Conservation (phyloP, 2,797 vertebrate genomes). For the Sebastes cheni region DNA sequence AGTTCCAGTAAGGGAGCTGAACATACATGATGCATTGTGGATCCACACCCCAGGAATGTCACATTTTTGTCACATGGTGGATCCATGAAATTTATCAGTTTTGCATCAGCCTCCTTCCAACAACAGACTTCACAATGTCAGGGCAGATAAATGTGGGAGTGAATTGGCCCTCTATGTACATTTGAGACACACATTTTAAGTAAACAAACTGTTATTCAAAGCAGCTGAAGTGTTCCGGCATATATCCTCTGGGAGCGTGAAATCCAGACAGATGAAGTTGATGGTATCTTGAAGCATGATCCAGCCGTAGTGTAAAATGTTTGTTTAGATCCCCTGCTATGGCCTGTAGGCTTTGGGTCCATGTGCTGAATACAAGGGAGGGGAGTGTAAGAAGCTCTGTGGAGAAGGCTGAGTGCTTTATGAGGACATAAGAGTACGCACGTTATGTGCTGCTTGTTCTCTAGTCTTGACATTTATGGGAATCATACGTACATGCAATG, state of each 20-base stretch:
- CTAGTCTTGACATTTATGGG: neutral
- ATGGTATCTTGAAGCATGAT: slow-evolving; percentile 61
- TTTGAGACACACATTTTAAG: slow-evolving; percentile 82
- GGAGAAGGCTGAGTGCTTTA: neutral
- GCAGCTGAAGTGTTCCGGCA: slow-evolving; percentile 82
- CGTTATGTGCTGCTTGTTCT: neutral
- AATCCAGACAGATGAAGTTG: slow-evolving; percentile 77
- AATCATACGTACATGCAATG: neutral
- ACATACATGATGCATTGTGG: slow-evolving; percentile 84
- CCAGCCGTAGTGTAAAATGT: slow-evolving; percentile 61
- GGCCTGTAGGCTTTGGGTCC: slow-evolving; percentile 21
- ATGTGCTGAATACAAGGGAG: slow-evolving; percentile 13
- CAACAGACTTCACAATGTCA: slow-evolving; percentile 85
- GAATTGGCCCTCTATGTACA: slow-evolving; percentile 83
- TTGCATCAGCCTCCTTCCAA: slow-evolving; percentile 88
- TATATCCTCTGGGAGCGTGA: slow-evolving; percentile 79
- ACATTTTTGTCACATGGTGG: slow-evolving; percentile 96
- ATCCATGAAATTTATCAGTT: slow-evolving; percentile 93
- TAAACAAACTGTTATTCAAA: slow-evolving; percentile 95
- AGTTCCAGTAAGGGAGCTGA: slow-evolving; percentile 84
- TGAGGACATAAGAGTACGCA: neutral
- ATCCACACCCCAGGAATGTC: slow-evolving; percentile 87
- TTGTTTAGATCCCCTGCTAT: slow-evolving; percentile 61
- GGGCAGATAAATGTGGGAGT: slow-evolving; percentile 80
- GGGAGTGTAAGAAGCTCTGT: neutral